Evolutionary conservation across 2,113 vertebrate species (phyloP).

Genomic region (Melierax canorus): DNA sequence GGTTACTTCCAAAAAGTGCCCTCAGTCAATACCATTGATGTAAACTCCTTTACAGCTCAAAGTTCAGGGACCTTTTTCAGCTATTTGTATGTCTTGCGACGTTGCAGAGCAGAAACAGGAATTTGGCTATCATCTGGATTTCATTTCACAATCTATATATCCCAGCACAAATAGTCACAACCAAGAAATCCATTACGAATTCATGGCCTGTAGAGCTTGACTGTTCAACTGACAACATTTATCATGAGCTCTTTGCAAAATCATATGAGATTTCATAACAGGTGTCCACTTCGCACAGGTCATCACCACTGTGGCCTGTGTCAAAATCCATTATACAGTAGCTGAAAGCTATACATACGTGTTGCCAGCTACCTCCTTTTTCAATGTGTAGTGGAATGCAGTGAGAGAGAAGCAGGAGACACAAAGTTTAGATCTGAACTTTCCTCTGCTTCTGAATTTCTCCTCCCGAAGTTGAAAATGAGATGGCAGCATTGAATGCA

Average conservation of each 20-base stretch:
- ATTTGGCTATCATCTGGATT: slow-evolving; percentile 24
- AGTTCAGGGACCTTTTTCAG: background rate
- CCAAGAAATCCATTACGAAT: slow-evolving; percentile 48
- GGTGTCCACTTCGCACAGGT: slow-evolving; percentile 48
- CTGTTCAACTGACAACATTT: slow-evolving; percentile 56
- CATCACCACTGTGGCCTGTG: slow-evolving; percentile 34
- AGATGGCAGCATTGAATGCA: background rate
- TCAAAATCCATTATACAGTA: slow-evolving; percentile 52
- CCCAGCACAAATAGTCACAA: background rate
- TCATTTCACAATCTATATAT: slow-evolving; percentile 17
- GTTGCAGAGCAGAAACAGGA: background rate
- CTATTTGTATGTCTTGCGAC: background rate
- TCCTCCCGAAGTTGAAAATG: background rate
- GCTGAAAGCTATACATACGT: background rate
- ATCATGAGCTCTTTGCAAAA: slow-evolving; percentile 53
- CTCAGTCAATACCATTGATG: background rate
- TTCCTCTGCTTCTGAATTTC: background rate
- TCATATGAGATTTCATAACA: slow-evolving; percentile 62
- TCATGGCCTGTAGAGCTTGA: slow-evolving; percentile 17
- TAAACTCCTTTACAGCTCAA: background rate
- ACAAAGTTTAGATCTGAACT: background rate
- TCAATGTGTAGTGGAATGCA: background rate
- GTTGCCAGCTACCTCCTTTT: slow-evolving; percentile 22
- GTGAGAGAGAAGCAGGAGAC: background rate
- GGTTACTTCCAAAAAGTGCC: background rate